phyloP scores from a whole-genome alignment of 2,888 invertebrate species.

The Gasteruption jaculator region DNA sequence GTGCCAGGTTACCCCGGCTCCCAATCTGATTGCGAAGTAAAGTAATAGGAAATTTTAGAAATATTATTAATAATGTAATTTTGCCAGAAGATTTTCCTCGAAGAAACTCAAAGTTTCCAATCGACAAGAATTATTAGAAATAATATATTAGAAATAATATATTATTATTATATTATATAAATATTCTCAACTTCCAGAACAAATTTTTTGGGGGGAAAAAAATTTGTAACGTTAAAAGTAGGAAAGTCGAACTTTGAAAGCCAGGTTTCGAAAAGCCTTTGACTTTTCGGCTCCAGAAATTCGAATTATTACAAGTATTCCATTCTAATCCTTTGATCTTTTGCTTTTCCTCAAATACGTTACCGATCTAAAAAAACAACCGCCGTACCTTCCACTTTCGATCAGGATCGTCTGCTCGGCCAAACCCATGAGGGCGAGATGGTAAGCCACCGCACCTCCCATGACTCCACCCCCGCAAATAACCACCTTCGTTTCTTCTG shows the following conservation, averaged over 20 bases:
- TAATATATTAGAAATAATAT: constrained; percentile 1
- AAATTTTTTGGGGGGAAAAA: no score
- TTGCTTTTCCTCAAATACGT: background rate
- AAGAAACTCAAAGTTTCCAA: no score
- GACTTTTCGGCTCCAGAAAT: no score
- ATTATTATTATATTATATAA: no score
- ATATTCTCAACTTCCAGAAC: no score
- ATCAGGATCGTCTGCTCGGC: constrained; percentile 75
- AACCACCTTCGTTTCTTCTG: constrained; percentile 66
- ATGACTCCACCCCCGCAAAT: constrained; percentile 91
- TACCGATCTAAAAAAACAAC: constrained; percentile 14
- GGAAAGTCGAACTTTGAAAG: no score
- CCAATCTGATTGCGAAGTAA: constrained; percentile 57
- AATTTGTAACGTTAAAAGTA: no score
- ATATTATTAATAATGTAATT: constrained; percentile 2
- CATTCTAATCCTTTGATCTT: no score
- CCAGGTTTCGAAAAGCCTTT: no score
- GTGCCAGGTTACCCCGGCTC: constrained; percentile 77
- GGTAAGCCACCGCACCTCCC: constrained; percentile 89
- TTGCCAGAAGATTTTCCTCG: no score
- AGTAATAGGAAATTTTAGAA: background rate
- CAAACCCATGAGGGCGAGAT: constrained; percentile 79
- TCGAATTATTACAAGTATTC: no score
- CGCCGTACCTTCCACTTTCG: constrained; percentile 81
- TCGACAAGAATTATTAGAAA: background rate